phyloP scores from a whole-genome alignment of 2,113 vertebrate species.

The Myrmecophaga tridactyla region DNA sequence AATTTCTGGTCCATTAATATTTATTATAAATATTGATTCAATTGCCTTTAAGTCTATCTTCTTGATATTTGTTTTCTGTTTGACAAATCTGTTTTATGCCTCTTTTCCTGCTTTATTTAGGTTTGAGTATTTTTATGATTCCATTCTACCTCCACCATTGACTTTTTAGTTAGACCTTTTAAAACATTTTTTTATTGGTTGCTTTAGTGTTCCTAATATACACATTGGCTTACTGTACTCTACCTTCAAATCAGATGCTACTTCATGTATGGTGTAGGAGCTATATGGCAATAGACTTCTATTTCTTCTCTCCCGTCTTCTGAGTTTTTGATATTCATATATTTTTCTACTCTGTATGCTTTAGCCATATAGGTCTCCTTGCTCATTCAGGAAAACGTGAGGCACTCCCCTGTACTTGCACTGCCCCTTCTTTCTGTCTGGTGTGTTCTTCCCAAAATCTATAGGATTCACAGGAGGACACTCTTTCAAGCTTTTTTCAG shows the following conservation, averaged over 20 bases:
- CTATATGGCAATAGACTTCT: neutral
- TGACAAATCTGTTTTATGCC: neutral
- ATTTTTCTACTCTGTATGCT: neutral
- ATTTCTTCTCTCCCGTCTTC: neutral
- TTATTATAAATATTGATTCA: neutral
- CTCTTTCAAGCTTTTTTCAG: neutral
- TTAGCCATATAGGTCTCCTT: neutral
- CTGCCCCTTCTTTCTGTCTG: neutral
- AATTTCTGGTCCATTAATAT: neutral
- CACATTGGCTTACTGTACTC: neutral
- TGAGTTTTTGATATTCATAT: neutral
- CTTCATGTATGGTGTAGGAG: neutral
- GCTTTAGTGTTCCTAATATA: neutral
- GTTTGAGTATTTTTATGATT: neutral
- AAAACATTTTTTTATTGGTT: neutral
- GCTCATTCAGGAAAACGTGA: neutral
- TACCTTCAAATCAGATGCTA: neutral
- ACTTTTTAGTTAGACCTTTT: neutral
- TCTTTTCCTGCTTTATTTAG: too few species aligned
- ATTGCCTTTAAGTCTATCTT: neutral
- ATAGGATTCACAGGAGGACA: neutral
- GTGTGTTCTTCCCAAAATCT: neutral
- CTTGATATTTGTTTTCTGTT: neutral
- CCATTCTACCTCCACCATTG: neutral
- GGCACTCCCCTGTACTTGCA: neutral